phyloP scores from a whole-genome alignment of 2,888 invertebrate genomes.

The Drosophila meridionalis region DNA sequence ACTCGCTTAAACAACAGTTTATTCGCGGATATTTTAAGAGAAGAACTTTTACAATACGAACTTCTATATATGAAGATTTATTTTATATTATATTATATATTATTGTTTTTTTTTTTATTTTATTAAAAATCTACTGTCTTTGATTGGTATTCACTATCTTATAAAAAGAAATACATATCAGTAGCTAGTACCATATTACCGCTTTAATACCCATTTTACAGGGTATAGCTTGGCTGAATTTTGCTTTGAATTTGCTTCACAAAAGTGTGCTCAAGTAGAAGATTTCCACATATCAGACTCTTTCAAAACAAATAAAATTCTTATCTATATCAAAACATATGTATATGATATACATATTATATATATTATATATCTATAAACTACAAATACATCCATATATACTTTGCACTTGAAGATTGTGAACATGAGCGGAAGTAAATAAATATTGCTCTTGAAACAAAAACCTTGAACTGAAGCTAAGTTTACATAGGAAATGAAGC shows the following conservation, averaged over 20 bases:
- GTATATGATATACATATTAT: not conserved
- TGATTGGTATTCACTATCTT: no score
- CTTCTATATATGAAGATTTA: no score
- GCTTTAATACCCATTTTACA: not conserved
- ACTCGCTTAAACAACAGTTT: no score
- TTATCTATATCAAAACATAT: not conserved
- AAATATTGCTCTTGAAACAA: not conserved
- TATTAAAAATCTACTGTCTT: no score
- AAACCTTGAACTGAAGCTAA: not conserved
- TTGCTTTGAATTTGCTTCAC: not conserved
- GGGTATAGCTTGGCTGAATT: not conserved
- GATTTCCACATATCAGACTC: not conserved
- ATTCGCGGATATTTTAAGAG: no score
- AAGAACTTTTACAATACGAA: no score
- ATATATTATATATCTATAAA: not conserved
- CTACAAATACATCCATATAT: not conserved
- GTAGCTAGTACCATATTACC: no score
- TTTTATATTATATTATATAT: no score
- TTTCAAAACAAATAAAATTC: not conserved
- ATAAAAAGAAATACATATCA: no score
- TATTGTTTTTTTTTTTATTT: no score
- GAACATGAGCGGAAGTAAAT: not conserved
- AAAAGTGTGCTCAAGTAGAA: no score
- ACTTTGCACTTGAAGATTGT: conserved; percentile 1
- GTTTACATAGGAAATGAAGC: not conserved